Evolutionary conservation across 2,888 invertebrate species (phyloP), one percentile per base, ranked within the genome.

Genomic region (Piscicola geometra): DNA sequence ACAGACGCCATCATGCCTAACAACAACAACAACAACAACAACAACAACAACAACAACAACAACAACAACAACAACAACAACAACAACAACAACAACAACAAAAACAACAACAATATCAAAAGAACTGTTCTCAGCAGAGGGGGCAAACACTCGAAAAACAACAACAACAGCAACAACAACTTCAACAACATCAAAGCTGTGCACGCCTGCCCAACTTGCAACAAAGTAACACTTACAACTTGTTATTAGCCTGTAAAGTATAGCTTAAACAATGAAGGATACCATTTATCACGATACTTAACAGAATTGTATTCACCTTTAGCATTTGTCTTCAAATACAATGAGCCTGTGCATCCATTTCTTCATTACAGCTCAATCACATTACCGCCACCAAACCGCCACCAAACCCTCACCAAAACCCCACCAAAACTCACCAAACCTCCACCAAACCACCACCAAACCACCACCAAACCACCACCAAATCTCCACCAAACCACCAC

Each of bases 21-120:
- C 33, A 69, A 70, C 70, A 70, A 12, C 64, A 3, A n/a, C 33
- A 32, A 70, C 70, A 70, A 70, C 70, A 70, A 70, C 64, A 64
- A 12, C 64, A 64, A 64, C 64, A 64, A 21, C 64, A 35, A 70
- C 41, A 47, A 47, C n/a, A 41, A 68, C 30, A 68, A 68, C n/a
- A 28, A 33, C 68, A 30, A 3, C 3, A 68, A n/a, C 68, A 68
- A 5, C 68, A 68, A 33, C 68, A 33, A 68, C 68, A 68, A 32
- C 30, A 18, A 5, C 68, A 68, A n/a, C 68, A 32, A 68, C 68
- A 33, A 68, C 30, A 68, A 68, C 68, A 32, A 33, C 30, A 28
- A 9, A 5, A 32, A 70, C n/a, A 47, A 25, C 15, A 70, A 41
- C 25, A 64, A 35, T 52, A 32, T 0, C n/a, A 36, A 32, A 0